Conservation (phyloP, 2,797 vertebrate species). For the Semaprochilodus insignis region DNA sequence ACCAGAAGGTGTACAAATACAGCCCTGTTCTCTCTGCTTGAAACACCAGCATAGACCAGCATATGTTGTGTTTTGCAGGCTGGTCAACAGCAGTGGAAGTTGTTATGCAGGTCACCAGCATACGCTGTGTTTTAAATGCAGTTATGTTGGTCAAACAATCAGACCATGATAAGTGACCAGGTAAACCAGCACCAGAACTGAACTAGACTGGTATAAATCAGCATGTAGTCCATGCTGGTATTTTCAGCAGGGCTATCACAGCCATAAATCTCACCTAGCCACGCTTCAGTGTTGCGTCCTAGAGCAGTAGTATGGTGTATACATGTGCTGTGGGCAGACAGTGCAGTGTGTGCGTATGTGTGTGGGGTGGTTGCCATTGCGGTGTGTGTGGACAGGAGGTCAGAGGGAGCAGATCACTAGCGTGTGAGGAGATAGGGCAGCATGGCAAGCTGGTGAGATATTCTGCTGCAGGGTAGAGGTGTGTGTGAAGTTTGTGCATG, state of each 20-base stretch:
- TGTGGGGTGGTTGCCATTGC: neutral
- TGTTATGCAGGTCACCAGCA: no score
- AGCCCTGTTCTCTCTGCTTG: neutral
- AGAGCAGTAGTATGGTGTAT: neutral
- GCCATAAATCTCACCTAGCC: neutral
- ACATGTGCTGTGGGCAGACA: neutral
- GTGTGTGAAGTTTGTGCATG: neutral
- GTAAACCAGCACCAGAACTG: no score
- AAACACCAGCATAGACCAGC: no score
- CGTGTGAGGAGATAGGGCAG: slow-evolving; percentile 23
- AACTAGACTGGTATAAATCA: no score
- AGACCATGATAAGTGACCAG: no score
- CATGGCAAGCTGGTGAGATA: slow-evolving; percentile 35
- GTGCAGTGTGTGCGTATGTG: neutral
- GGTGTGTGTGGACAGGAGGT: slow-evolving; percentile 14
- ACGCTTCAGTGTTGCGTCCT: neutral
- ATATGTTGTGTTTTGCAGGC: no score
- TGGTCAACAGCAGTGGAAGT: no score
- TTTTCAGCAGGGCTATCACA: neutral
- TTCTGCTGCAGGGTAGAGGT: slow-evolving; percentile 9
- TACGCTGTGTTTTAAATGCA: no score
- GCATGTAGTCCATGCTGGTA: no score
- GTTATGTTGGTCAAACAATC: no score
- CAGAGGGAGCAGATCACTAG: slow-evolving; percentile 20
- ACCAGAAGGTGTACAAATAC: neutral